These are phyloP conservation scores for Eledona agricola DNA, from an alignment of 2,888 invertebrate species.

Conservation along the genomic window DNA sequence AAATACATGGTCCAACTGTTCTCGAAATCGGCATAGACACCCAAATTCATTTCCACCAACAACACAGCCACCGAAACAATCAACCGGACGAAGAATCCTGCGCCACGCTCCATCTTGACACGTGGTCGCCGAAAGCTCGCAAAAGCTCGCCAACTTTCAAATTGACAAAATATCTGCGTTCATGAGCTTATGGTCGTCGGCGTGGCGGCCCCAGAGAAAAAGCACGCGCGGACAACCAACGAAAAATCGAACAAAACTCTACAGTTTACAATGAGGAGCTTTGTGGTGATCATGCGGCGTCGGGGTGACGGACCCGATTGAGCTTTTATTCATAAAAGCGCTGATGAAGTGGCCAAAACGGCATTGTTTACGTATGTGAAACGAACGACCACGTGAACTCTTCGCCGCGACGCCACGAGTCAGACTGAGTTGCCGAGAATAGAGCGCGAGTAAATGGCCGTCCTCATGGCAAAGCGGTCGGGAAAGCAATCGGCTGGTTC, in stretches of 20 bases:
- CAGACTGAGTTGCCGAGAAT: constrained; percentile 48
- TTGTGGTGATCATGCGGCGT: constrained; percentile 15
- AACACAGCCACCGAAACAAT: constrained; percentile 50
- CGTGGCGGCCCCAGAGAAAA: too few species aligned
- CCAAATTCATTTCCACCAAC: constrained; percentile 43
- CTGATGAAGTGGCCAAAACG: constrained; percentile 11
- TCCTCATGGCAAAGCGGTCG: constrained; percentile 39
- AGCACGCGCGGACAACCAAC: constrained; percentile 5
- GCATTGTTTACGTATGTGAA: constrained; percentile 50
- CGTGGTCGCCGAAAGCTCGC: constrained; percentile 43
- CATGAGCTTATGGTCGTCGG: too few species aligned
- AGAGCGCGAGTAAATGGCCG: constrained; percentile 48
- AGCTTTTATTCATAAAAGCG: constrained; percentile 7
- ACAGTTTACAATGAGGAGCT: constrained; percentile 17
- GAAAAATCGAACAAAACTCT: constrained; percentile 27
- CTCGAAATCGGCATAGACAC: constrained; percentile 64
- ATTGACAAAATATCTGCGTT: too few species aligned
- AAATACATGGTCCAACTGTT: constrained; percentile 73
- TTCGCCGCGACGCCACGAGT: constrained; percentile 36
- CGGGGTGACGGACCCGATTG: neutral
- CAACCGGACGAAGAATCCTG: constrained; percentile 40
- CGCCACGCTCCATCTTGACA: constrained; percentile 46
- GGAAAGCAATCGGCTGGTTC: constrained; percentile 26
- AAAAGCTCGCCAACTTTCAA: constrained; percentile 22
- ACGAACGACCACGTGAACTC: constrained; percentile 27